These are phyloP conservation scores for Drosophila neotestacea DNA, from an alignment of 2,888 invertebrate species.

Conservation along the genomic window DNA sequence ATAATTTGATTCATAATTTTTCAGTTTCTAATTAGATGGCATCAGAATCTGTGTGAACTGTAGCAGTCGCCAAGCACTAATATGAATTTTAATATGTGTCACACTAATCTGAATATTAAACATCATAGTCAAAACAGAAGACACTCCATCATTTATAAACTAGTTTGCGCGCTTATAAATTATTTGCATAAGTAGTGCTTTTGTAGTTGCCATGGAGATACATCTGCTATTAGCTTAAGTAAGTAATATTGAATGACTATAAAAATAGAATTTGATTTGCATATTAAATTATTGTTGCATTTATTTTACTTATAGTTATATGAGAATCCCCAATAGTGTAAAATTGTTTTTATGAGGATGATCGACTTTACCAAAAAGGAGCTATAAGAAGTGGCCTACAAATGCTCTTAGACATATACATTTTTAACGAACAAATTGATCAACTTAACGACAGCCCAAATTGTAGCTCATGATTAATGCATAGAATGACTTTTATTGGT, in stretches of 20 bases:
- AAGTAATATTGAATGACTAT: constrained; percentile 25
- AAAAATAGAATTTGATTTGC: constrained; percentile 18
- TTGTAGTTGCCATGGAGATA: constrained; percentile 15
- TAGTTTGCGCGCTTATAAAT: constrained; percentile 35
- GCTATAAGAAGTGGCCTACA: constrained; percentile 22
- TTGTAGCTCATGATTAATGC: constrained; percentile 10
- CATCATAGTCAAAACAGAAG: constrained; percentile 25
- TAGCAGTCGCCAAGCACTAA: constrained; percentile 21
- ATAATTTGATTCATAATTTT: constrained; percentile 10
- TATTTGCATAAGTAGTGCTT: constrained; percentile 33
- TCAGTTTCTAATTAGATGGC: constrained; percentile 18
- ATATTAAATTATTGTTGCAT: constrained; percentile 11
- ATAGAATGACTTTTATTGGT: constrained; percentile 5
- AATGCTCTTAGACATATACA: constrained; percentile 5
- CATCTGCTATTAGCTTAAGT: constrained; percentile 12
- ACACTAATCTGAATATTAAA: constrained; percentile 41
- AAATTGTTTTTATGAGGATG: not conserved
- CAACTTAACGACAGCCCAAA: constrained; percentile 10
- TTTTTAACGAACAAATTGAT: constrained; percentile 17
- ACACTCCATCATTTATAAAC: constrained; percentile 47
- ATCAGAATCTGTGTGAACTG: constrained; percentile 40
- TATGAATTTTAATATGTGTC: constrained; percentile 33
- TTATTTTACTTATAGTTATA: not conserved
- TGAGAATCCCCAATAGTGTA: no score
- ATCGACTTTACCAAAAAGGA: constrained; percentile 4